Percentiles rank a stretch among this genome's conserved stretches.
Evolutionary conservation across 2,797 vertebrate genomes (phyloP).

Genomic region (Micromesistius poutassou): DNA sequence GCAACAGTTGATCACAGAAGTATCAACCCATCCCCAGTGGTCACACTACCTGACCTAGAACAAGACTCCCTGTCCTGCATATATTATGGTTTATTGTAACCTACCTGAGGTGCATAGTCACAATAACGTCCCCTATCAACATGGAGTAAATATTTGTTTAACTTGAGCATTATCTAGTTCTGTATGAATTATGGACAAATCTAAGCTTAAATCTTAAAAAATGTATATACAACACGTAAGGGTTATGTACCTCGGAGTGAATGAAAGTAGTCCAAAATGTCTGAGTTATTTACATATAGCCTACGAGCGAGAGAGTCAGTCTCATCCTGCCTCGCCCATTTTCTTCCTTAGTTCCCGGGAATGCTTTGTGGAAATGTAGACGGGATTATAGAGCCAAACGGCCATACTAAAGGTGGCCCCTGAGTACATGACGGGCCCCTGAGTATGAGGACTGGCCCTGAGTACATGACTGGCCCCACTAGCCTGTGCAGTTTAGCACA

Average conservation of each 20-base stretch:
- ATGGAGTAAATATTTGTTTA: neutral
- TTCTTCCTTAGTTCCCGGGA: neutral
- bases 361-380: neutral
- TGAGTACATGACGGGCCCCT: no score
- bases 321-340: neutral
- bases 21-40: neutral
- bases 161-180: neutral
- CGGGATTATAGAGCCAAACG: neutral
- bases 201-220: neutral
- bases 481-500: slow-evolving; percentile 1
- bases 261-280: neutral
- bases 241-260: neutral
- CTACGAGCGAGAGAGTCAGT: neutral
- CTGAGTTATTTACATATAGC: neutral
- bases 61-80: neutral
- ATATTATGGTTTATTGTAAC: neutral
- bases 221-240: neutral
- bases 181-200: neutral
- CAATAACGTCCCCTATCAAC: neutral
- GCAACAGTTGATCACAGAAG: neutral
- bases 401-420: neutral
- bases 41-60: neutral
- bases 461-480: neutral
- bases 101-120: neutral
- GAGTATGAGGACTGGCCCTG: no score